Conservation (phyloP, 2,113 vertebrate genomes). For the Leucopternis melanops region DNA sequence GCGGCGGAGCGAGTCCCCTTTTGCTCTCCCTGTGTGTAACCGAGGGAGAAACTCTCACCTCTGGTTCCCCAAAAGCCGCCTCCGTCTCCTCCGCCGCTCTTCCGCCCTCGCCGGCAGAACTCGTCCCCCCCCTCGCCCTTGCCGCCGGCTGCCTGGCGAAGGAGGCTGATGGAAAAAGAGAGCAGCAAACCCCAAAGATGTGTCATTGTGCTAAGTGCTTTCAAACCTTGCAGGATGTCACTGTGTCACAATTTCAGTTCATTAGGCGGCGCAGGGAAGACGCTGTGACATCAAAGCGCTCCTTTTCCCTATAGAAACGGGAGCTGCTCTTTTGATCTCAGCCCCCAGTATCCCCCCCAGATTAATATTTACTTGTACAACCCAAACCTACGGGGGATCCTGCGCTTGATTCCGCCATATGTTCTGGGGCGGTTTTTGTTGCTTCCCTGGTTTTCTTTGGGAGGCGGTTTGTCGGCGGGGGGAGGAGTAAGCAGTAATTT, state of each 20-base stretch:
- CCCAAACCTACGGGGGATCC: constrained; percentile 78
- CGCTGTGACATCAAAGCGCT: constrained; percentile 79
- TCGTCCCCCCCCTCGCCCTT: too few species aligned
- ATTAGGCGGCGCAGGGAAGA: constrained; percentile 54
- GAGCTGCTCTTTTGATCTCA: constrained; percentile 84
- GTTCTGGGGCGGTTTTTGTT: constrained; percentile 61
- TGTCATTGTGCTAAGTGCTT: constrained; percentile 38
- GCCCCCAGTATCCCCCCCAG: constrained; percentile 67
- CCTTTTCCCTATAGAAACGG: constrained; percentile 74
- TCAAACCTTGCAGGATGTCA: constrained; percentile 56
- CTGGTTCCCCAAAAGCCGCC: neutral
- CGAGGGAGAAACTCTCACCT: accelerated
- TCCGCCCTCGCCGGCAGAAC: neutral
- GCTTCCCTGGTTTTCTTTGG: constrained; percentile 63
- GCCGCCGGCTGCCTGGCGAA: neutral
- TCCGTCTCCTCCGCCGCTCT: neutral
- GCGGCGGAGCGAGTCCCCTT: neutral
- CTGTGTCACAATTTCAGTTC: constrained; percentile 62
- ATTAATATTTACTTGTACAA: constrained; percentile 85
- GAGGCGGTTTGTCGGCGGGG: neutral
- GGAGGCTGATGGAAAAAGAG: neutral
- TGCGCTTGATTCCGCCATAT: constrained; percentile 73
- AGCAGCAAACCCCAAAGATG: constrained; percentile 11
- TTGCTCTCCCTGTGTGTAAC: neutral
- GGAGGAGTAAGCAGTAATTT: constrained; percentile 30